Evolutionary conservation across 2,888 invertebrate species (phyloP).

Genomic region (Andrena minutula): DNA sequence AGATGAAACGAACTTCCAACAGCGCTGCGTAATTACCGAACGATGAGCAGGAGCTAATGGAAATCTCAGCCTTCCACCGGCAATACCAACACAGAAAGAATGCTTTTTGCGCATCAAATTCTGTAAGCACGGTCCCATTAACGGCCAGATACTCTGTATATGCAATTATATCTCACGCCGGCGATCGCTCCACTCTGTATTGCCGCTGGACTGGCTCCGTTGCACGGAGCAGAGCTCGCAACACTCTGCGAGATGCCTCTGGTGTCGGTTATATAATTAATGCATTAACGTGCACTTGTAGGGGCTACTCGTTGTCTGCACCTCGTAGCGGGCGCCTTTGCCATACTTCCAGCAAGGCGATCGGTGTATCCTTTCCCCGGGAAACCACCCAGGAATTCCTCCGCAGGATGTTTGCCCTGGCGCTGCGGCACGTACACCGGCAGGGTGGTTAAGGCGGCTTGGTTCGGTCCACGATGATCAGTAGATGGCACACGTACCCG

Average conservation of each 20-base stretch:
- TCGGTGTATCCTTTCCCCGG: conserved; percentile 7
- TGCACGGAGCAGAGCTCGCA: not conserved
- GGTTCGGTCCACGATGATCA: conserved; percentile 58
- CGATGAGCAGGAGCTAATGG: too few species aligned
- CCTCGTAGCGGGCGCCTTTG: not conserved
- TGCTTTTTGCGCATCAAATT: too few species aligned
- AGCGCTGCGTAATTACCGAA: too few species aligned
- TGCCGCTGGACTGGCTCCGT: not conserved
- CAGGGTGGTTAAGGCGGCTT: conserved; percentile 7
- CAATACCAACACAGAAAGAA: not conserved
- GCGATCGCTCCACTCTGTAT: not conserved
- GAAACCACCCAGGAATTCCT: conserved; percentile 13
- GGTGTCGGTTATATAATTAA: conserved; percentile 46
- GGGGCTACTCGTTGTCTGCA: not conserved
- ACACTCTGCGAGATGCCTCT: conserved; percentile 14
- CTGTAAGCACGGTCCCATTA: conserved; percentile 7
- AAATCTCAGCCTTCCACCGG: too few species aligned
- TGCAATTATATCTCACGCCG: conserved; percentile 42
- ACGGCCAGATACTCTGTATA: conserved; percentile 16
- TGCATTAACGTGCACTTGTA: conserved; percentile 25
- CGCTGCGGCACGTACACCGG: conserved; percentile 2
- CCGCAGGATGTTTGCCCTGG: conserved; percentile 40
- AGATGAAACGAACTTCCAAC: too few species aligned
- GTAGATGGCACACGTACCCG: conserved; percentile 47
- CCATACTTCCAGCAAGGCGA: conserved; percentile 14